A percentile compares a stretch with the other conserved stretches of the same genome.
Evolutionary conservation across 2,797 vertebrate genomes (phyloP).

Genomic region (Protosalanx chinensis): DNA sequence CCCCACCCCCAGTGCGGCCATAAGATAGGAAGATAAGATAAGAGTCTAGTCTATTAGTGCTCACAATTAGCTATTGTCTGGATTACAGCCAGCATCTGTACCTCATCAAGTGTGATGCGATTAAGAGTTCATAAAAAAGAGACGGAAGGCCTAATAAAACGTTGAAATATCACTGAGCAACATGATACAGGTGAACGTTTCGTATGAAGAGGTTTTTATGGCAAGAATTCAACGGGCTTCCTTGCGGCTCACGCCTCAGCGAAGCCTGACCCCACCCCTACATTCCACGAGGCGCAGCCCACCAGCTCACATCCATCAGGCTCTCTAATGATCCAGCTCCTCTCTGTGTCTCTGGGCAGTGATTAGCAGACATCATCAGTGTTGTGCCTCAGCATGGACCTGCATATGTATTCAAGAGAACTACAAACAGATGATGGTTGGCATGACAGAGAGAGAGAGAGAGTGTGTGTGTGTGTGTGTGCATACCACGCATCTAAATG

Average conservation of each 20-base stretch:
- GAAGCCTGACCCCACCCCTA: background rate
- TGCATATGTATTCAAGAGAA: constrained; percentile 51
- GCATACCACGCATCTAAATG: constrained; percentile 40
- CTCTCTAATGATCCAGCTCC: background rate
- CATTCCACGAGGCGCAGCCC: background rate
- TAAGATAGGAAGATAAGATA: no score
- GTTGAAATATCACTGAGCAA: background rate
- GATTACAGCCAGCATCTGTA: background rate
- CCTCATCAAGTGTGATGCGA: background rate
- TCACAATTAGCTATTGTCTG: background rate
- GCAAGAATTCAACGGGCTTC: background rate
- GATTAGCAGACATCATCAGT: background rate
- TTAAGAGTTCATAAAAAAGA: background rate
- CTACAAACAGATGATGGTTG: constrained; percentile 8
- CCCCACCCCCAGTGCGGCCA: no score
- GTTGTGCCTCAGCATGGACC: constrained; percentile 19
- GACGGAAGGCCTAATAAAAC: background rate
- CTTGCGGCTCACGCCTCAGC: background rate
- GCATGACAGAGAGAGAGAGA: constrained; percentile 12
- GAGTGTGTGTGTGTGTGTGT: constrained; percentile 7
- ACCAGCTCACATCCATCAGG: background rate
- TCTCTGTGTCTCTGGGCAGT: background rate
- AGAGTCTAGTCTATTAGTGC: no score
- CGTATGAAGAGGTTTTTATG: background rate
- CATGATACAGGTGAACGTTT: background rate